phyloP scores from a whole-genome alignment of 1,140 invertebrate species.

The Bombus superbus region DNA sequence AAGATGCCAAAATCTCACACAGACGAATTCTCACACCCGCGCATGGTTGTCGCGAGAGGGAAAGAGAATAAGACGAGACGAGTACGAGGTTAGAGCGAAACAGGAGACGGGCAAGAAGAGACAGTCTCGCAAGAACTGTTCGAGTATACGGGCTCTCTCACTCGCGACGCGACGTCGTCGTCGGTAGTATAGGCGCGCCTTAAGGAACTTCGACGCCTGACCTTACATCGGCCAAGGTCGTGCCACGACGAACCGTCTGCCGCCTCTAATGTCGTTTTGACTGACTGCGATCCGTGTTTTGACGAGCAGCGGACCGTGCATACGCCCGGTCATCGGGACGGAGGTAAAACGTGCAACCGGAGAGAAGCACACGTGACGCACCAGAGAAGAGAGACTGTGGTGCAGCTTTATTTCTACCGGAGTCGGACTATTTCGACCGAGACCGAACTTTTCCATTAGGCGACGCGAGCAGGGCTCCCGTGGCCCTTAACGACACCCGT shows the following conservation, averaged over 20 bases:
- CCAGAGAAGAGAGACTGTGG: too few species aligned
- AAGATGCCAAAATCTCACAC: constrained; percentile 51
- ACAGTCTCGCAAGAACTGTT: constrained; percentile 9
- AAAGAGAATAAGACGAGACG: constrained; percentile 9
- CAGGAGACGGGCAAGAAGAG: background rate
- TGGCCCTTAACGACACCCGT: constrained; percentile 30
- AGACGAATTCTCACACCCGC: constrained; percentile 66
- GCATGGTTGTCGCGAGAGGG: constrained; percentile 1
- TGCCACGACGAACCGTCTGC: constrained; percentile 58
- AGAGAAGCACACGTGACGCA: constrained; percentile 8
- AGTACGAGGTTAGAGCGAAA: background rate
- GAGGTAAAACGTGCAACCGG: background rate
- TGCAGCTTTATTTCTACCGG: constrained; percentile 8
- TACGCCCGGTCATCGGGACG: background rate
- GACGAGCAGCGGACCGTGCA: constrained; percentile 38
- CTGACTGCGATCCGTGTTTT: constrained; percentile 56
- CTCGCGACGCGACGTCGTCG: constrained; percentile 39
- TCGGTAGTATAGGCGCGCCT: constrained; percentile 32
- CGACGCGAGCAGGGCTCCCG: background rate
- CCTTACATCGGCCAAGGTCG: constrained; percentile 70
- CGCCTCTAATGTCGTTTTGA: constrained; percentile 62
- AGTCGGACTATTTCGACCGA: background rate
- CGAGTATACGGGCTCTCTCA: constrained; percentile 9
- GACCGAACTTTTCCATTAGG: constrained; percentile 51
- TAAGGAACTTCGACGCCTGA: constrained; percentile 55